These are phyloP conservation scores for Lampropteryx suffumata DNA, from an alignment of 2,888 invertebrate species.

Conservation along the genomic window DNA sequence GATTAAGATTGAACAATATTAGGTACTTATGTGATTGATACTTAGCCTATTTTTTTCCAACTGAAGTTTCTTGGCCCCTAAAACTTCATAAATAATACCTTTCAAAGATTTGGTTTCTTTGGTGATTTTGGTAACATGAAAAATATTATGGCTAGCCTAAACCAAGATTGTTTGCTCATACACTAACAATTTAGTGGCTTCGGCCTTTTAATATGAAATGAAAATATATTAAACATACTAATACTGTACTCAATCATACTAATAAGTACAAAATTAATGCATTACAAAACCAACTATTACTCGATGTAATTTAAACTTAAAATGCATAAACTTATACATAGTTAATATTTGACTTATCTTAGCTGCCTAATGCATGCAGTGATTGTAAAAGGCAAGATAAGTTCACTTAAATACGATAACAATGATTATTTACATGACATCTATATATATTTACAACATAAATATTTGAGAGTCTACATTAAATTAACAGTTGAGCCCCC, in stretches of 20 bases:
- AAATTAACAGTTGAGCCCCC: constrained; percentile 57
- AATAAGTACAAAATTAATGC: constrained; percentile 12
- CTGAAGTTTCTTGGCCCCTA: too few relatives aligned
- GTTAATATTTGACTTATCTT: constrained; percentile 10
- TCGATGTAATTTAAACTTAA: constrained; percentile 20
- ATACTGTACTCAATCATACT: not conserved
- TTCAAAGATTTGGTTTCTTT: constrained; percentile 13
- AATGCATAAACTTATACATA: constrained; percentile 10
- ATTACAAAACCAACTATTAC: constrained; percentile 16
- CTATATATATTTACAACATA: constrained; percentile 31
- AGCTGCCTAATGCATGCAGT: constrained; percentile 21
- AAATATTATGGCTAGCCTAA: not conserved
- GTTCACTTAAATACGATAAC: constrained; percentile 33
- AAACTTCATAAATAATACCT: not conserved
- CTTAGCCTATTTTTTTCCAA: too few relatives aligned
- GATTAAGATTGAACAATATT: too few relatives aligned
- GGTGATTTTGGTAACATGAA: constrained; percentile 21
- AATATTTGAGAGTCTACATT: constrained; percentile 42
- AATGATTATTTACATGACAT: constrained; percentile 28
- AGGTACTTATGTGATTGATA: too few relatives aligned
- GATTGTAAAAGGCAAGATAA: constrained; percentile 22
- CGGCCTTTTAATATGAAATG: not conserved
- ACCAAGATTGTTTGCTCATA: too few relatives aligned
- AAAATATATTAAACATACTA: too few relatives aligned
- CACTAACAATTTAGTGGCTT: too few relatives aligned